Base-by-base conservation (phyloP, 2,113 vertebrate species). In the Talpa occidentalis region DNA sequence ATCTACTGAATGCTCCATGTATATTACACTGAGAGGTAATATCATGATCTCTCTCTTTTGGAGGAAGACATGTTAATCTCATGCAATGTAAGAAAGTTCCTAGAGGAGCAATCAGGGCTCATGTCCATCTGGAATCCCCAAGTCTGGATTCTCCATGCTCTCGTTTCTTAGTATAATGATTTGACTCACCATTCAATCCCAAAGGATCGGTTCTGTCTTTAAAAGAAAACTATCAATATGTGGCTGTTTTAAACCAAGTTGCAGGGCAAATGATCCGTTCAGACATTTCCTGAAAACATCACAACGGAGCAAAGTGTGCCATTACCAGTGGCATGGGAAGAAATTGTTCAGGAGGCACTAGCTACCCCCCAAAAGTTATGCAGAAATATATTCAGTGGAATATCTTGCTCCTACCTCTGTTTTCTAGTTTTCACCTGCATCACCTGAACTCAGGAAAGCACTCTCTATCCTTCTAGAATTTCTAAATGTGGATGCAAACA, bases 1-100 rank as follows among this genome's bases (percentile, higher is more conserved):
- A 21, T 28, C 4, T 44, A 22, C 44, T 37, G 1, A 47, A 30
- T 0, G 0, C 30, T 70, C 11, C 3, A 0, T 28, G 37, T 30
- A 21, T 76, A 15, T 4, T 35, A 44, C 17, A 32, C 40, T 22
- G 1, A 7, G 44, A 59, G 11, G 12, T 32, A 62, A 42, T 28
- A 17, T 28, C 47, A 73, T 17, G 14, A 14, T 67, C 5, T 56
- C 24, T 44, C 14, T 78, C 73, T 86, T 67, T 32, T 80, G 64
- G 52, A n/a, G 37, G 2, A 74, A 52, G 21, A 17, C 37, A 76
- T 85, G 47, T 44, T 52, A 76, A 35, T 47, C 26, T 59, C 37
- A 17, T 0, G 60, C 26, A 49, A 64, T 6, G 3, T 32, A 52
- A 54, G 24, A 26, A 47, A 47, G 10, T 47, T 56, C 49, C 76